Conservation (phyloP, 2,113 vertebrate species). For the Isichthys henryi region DNA sequence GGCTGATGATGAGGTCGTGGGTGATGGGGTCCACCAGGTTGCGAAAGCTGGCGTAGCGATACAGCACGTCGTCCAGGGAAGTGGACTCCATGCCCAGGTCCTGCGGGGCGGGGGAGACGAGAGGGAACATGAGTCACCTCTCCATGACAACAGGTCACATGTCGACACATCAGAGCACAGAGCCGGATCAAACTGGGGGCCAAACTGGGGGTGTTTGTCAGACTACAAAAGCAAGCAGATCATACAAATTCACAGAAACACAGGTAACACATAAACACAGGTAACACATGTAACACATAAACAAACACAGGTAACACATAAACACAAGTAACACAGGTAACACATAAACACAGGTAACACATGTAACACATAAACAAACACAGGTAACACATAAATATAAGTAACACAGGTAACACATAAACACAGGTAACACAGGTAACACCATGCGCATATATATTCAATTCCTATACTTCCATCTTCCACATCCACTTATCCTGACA, state of each 20-base stretch:
- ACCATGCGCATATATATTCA: neutral
- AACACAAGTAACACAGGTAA: too few species aligned
- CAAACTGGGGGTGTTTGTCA: neutral
- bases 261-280: neutral
- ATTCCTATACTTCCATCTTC: neutral
- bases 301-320: too few species aligned
- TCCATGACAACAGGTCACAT: neutral
- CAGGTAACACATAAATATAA: too few species aligned
- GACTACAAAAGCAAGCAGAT: neutral
- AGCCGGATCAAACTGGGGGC: neutral
- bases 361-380: too few species aligned
- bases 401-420: too few species aligned
- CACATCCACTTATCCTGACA: neutral
- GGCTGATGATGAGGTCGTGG: conserved; percentile 93
- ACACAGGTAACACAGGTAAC: neutral
- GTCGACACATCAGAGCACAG: neutral
- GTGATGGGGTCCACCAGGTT: conserved; percentile 98
- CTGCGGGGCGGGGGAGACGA: conserved; percentile 43
- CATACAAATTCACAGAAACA: neutral
- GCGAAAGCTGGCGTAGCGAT: conserved; percentile 93
- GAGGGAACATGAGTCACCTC: neutral
- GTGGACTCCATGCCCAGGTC: conserved; percentile 98
- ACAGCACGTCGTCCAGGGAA: conserved; percentile 91
- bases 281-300: too few species aligned
- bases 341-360: too few species aligned